Percentiles rank a stretch among this genome's conserved stretches.
Conservation (phyloP, 2,113 vertebrate species). For the Pavo muticus region DNA sequence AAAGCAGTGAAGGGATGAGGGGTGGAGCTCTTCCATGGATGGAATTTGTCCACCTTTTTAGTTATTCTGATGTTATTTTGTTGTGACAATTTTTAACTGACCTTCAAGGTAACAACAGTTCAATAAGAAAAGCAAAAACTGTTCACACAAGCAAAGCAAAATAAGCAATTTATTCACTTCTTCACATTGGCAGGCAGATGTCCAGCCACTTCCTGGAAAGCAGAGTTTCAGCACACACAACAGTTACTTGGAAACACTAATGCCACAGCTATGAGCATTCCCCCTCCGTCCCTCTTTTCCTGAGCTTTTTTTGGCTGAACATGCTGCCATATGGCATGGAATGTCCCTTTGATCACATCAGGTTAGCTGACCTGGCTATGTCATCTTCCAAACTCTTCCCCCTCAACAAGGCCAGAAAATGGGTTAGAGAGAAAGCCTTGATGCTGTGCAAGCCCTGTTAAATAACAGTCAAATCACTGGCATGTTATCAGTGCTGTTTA, state of each 20-base stretch:
- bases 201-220: background rate
- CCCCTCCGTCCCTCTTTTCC: background rate
- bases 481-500: background rate
- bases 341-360: background rate
- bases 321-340: background rate
- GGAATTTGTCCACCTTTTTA: background rate
- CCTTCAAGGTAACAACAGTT: background rate
- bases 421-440: background rate
- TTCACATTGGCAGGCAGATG: background rate
- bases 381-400: background rate
- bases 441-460: background rate
- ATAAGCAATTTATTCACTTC: background rate
- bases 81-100: background rate
- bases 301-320: background rate
- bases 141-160: background rate
- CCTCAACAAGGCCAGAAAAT: background rate
- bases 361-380: background rate
- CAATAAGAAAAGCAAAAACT: background rate
- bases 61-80: background rate
- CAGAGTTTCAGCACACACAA: rapidly evolving
- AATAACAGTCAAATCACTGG: background rate
- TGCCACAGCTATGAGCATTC: background rate
- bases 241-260: background rate
- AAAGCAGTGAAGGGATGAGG: background rate
- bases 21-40: rapidly evolving